phyloP scores from a whole-genome alignment of 2,797 vertebrate species.

The Syngnathus rostellatus region DNA sequence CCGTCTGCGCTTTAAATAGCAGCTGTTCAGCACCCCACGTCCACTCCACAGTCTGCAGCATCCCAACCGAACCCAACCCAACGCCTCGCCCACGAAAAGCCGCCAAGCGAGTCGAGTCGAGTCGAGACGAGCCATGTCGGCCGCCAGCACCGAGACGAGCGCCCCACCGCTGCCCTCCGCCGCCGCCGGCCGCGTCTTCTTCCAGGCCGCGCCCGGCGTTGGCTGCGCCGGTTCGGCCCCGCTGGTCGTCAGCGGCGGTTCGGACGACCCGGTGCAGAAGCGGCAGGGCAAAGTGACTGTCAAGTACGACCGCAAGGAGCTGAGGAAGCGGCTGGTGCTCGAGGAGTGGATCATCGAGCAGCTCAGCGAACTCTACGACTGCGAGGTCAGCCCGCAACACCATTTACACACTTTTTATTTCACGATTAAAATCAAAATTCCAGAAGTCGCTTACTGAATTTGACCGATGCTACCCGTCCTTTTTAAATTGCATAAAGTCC shows the following conservation, averaged over 20 bases:
- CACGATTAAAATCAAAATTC: not conserved
- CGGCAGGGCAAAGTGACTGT: constrained; percentile 95
- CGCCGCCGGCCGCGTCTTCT: constrained; percentile 58
- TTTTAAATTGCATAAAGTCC: not conserved
- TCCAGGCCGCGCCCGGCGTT: constrained; percentile 66
- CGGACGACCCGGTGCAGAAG: constrained; percentile 75
- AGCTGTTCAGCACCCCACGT: constrained; percentile 62
- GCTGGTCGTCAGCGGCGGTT: constrained; percentile 25
- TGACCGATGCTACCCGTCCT: not conserved
- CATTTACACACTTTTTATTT: too few relatives aligned
- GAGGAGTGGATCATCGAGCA: constrained; percentile 98
- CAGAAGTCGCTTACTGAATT: not conserved
- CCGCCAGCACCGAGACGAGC: constrained; percentile 63
- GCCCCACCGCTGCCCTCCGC: constrained; percentile 54
- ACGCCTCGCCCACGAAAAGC: not conserved
- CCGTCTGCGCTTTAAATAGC: constrained; percentile 74
- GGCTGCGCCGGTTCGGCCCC: constrained; percentile 72
- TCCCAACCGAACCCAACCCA: not conserved
- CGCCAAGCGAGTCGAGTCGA: not conserved
- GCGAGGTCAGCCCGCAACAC: constrained; percentile 72
- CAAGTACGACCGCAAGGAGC: constrained; percentile 96
- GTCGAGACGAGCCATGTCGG: constrained; percentile 39
- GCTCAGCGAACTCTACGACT: constrained; percentile 90
- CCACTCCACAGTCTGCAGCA: constrained; percentile 44
- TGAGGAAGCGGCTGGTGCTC: constrained; percentile 87